These are phyloP conservation scores for Ceraclea dissimilis DNA, from an alignment of 2,888 invertebrate species.

Conservation along the genomic window DNA sequence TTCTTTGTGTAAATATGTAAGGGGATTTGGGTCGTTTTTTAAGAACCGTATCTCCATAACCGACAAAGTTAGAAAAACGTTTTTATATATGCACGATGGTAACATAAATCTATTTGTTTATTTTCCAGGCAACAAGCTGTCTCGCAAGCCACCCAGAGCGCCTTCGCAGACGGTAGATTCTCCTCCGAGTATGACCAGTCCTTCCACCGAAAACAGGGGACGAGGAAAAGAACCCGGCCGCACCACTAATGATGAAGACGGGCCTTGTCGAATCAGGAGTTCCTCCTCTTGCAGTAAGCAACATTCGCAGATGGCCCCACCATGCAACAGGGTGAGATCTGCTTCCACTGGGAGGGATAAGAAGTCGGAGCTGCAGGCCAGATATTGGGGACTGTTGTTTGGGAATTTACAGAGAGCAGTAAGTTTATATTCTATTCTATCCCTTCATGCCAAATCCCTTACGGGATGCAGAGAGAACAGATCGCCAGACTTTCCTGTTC, in stretches of 20 bases:
- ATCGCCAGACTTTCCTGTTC: neutral
- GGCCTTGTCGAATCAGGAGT: neutral
- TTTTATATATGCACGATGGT: too few relatives aligned
- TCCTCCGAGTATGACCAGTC: constrained; percentile 4
- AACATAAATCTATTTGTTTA: too few relatives aligned
- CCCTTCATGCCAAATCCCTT: too few relatives aligned
- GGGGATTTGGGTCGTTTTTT: too few relatives aligned
- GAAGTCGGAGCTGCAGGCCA: constrained; percentile 77
- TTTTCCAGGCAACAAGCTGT: constrained; percentile 41
- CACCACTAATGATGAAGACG: neutral
- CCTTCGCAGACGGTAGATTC: constrained; percentile 33
- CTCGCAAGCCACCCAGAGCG: constrained; percentile 56
- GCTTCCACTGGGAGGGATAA: constrained; percentile 84
- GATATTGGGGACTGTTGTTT: constrained; percentile 94
- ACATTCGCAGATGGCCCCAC: neutral
- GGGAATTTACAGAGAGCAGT: constrained; percentile 88
- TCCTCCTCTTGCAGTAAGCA: neutral
- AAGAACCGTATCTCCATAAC: too few relatives aligned
- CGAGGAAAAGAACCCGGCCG: neutral
- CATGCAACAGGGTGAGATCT: constrained; percentile 61
- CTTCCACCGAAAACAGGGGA: neutral
- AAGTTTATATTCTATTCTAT: constrained; percentile 31
- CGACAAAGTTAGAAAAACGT: too few relatives aligned
- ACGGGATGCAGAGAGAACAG: too few relatives aligned
- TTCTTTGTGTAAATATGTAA: too few relatives aligned